A percentile compares a stretch with the other conserved stretches of the same genome.
These are phyloP conservation scores for Vultur gryphus DNA, from an alignment of 2,797 vertebrate species.

Conservation along the genomic window DNA sequence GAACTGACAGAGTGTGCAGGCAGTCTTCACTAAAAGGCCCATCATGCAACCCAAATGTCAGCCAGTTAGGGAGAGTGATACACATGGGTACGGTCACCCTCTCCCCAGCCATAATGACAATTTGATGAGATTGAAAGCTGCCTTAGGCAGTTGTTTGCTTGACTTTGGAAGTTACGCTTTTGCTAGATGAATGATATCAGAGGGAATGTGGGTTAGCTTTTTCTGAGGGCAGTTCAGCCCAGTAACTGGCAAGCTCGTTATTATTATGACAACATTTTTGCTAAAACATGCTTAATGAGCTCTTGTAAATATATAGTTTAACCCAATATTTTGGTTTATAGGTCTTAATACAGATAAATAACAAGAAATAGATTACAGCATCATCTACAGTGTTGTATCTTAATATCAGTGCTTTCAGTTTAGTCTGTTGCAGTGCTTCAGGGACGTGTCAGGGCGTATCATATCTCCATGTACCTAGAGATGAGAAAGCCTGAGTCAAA, in stretches of 20 bases:
- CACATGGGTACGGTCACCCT: fast-evolving
- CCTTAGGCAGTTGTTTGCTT: neutral
- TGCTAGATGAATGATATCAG: neutral
- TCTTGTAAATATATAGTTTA: neutral
- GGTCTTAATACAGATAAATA: neutral
- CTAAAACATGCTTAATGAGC: neutral
- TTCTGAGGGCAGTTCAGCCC: neutral
- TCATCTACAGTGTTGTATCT: neutral
- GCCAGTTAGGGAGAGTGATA: neutral
- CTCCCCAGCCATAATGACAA: neutral
- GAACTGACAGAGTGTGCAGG: neutral
- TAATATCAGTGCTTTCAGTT: neutral
- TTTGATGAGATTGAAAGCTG: neutral
- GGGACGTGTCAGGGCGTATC: neutral
- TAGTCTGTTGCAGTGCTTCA: neutral
- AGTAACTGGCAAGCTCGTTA: neutral
- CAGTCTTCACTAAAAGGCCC: neutral
- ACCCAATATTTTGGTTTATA: neutral
- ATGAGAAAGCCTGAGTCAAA: neutral
- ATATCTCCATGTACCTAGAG: neutral
- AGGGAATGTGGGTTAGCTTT: neutral
- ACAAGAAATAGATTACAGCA: neutral
- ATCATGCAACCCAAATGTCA: neutral
- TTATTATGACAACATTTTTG: neutral
- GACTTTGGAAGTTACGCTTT: neutral